Evolutionary conservation across 2,888 invertebrate species (phyloP), one percentile per base, ranked within the genome.

Genomic region (Chromoteleia sp.): DNA sequence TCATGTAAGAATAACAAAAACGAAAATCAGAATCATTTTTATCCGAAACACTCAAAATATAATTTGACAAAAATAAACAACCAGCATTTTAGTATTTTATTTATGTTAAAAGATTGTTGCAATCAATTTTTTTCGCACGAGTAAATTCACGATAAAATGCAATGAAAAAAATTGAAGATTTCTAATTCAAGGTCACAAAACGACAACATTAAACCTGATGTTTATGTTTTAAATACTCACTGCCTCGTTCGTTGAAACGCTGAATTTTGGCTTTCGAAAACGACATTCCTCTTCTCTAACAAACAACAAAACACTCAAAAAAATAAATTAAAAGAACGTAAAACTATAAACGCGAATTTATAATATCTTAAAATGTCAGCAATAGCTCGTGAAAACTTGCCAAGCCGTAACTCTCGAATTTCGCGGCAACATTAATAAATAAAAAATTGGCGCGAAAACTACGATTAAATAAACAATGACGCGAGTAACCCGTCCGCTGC

Each of bases 221-320:
- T 67, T 54, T 21, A 29, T 2, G n/a, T 15, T 25, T 5, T 2
- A 43, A 61, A 56, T 81, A 92, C 93, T 93, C 88, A 94, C 94
- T 92, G 85, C 90, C 89, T 30, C 92, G 87, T 79, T 94, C 94
- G 86, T 94, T 94, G 87, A 94, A 94, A 50, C 94, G 91, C 83
- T 93, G 92, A 45, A 94, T 90, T 89, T 92, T 93, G 0, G 94
- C 94, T 88, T 93, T 93, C n/a, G 94, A 92, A 87, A 94, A 94
- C 48, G 93, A 93, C 93, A 93, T 93, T n/a, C 54, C 77, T 88
- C 14, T n/a, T 33, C 3, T 25, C 29, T n/a, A 59, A 29, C 10
- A 25, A 17, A 5, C 2, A 48, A 45, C 30, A 33, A 45, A 29
- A 52, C 25, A 39, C 25, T 15, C 17, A 14, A 52, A 43, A 12